phyloP scores from a whole-genome alignment of 2,113 vertebrate genomes.

The Chelonoidis abingdonii region DNA sequence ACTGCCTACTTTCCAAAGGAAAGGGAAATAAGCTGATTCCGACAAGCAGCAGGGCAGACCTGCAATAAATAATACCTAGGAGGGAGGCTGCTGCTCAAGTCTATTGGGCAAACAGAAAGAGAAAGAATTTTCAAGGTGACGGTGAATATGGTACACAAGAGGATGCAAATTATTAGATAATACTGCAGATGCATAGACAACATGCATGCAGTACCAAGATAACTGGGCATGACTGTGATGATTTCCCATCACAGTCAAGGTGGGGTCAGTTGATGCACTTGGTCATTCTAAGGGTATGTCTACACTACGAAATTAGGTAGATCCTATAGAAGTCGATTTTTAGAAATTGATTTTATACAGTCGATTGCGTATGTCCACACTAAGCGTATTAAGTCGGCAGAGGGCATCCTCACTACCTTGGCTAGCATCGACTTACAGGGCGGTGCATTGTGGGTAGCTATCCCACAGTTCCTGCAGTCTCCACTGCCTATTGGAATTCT shows the following conservation, averaged over 20 bases:
- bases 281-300: background rate
- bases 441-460: no score
- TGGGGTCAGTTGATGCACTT: background rate
- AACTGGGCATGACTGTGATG: background rate
- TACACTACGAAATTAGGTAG: no score
- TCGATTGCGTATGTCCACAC: no score
- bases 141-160: background rate
- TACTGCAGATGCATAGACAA: background rate
- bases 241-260: background rate
- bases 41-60: background rate
- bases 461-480: no score
- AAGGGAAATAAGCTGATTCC: background rate
- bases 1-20: background rate
- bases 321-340: no score
- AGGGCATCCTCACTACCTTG: no score
- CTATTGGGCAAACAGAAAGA: background rate
- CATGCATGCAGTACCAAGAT: background rate
- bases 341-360: no score
- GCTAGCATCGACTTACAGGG: no score
- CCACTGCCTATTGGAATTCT: no score
- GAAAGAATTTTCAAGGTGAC: background rate
- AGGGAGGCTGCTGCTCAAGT: background rate
- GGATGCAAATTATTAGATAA: slow-evolving; percentile 7
- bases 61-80: background rate
- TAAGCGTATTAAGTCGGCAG: no score